Evolutionary conservation across 30 jellyfish, hydroid and myxozoan species (phyloP).

Genomic region (Sanderia malayensis): DNA sequence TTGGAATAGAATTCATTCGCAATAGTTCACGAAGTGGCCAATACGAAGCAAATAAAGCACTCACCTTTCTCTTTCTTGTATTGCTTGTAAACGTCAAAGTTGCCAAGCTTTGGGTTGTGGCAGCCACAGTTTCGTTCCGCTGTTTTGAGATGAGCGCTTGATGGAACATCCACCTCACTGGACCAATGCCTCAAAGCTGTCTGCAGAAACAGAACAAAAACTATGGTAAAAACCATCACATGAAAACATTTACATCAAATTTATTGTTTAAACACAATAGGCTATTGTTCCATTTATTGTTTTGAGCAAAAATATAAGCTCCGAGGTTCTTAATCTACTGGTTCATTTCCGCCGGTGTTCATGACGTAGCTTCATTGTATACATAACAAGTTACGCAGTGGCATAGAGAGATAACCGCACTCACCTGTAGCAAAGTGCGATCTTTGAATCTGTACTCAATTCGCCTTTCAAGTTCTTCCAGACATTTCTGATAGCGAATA

Average conservation of each 20-base stretch:
- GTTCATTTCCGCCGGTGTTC: too few relatives aligned
- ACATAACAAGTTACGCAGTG: too few relatives aligned
- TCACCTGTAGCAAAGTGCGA: constrained; percentile 50
- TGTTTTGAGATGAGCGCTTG: background rate
- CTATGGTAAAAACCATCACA: background rate
- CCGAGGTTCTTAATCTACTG: too few relatives aligned
- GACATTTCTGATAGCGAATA: constrained; percentile 42
- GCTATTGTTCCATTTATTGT: too few relatives aligned
- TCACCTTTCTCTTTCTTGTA: constrained; percentile 8
- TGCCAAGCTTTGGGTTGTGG: background rate
- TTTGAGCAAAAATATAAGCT: too few relatives aligned
- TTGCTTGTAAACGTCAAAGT: background rate
- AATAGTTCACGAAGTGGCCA: background rate
- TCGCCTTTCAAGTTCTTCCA: constrained; percentile 43
- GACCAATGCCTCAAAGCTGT: background rate
- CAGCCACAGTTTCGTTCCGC: background rate
- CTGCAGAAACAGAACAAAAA: background rate
- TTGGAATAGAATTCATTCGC: background rate
- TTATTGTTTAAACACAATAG: too few relatives aligned
- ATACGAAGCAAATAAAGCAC: background rate
- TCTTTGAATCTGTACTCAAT: constrained; percentile 61
- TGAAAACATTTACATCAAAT: too few relatives aligned
- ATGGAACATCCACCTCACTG: background rate
- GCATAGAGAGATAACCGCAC: background rate
- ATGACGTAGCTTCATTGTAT: too few relatives aligned